Conservation (phyloP, 2,797 vertebrate species). For the Peromyscus melanophrys region DNA sequence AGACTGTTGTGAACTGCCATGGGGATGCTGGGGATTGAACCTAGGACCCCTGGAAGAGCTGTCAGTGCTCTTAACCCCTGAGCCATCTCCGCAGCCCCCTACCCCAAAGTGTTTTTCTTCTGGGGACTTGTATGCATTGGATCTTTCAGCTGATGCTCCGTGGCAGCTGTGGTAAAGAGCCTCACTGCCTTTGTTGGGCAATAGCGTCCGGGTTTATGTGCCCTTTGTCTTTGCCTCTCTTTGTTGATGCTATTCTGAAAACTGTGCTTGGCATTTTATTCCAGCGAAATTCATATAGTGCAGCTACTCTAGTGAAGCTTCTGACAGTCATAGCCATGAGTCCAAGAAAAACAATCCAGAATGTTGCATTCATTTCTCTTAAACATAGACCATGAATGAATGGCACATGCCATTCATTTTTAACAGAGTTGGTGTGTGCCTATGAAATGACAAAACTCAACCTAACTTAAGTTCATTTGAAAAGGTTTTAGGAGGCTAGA, state of each 20-base stretch:
- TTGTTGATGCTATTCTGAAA: conserved; percentile 15
- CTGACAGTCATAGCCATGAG: neutral
- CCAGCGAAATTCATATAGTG: neutral
- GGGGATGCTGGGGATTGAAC: neutral
- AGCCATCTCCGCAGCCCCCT: too few species aligned
- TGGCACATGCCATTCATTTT: neutral
- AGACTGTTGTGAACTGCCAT: neutral
- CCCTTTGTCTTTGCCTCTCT: conserved; percentile 3
- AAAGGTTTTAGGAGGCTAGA: neutral
- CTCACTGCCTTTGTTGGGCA: neutral
- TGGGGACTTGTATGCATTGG: conserved; percentile 55
- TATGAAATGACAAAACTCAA: neutral
- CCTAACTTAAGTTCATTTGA: neutral
- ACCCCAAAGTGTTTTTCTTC: neutral
- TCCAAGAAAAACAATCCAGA: conserved; percentile 37
- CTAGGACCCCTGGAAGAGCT: neutral
- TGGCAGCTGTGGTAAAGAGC: neutral
- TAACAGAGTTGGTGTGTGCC: neutral
- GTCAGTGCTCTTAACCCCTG: neutral
- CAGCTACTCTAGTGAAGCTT: neutral
- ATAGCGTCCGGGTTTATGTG: neutral
- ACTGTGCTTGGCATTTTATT: conserved; percentile 21
- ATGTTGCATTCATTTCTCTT: conserved; percentile 6
- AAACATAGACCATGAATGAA: neutral
- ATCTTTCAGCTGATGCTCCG: neutral